Conservation (phyloP, 2,113 vertebrate species). For the Oplegnathus fasciatus region DNA sequence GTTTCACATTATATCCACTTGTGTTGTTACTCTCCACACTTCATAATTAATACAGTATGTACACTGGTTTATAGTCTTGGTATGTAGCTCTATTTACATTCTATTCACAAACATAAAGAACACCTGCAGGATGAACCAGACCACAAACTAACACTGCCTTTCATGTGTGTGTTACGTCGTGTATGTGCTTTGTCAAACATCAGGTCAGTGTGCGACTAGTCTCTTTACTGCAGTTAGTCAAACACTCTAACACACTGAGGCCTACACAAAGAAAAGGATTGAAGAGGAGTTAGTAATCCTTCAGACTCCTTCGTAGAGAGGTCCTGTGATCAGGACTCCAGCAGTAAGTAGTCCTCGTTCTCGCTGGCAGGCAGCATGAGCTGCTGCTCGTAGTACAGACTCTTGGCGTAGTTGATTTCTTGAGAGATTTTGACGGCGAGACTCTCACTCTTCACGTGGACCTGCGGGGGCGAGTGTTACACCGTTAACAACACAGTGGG, state of each 20-base stretch:
- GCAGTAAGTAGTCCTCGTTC: constrained; percentile 87
- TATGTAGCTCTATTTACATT: constrained; percentile 75
- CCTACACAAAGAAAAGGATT: constrained; percentile 10
- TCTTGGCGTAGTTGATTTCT: constrained; percentile 99
- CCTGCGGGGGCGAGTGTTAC: constrained; percentile 80
- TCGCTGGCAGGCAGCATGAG: constrained; percentile 93
- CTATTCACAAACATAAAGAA: constrained; percentile 76
- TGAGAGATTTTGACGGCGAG: constrained; percentile 95
- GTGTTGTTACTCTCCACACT: constrained; percentile 30
- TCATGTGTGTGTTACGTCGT: constrained; percentile 55
- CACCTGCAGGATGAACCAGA: too few relatives aligned
- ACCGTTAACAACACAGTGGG: neutral
- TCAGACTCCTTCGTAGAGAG: neutral
- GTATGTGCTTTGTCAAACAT: constrained; percentile 50
- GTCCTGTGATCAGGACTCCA: constrained; percentile 87
- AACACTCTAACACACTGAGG: constrained; percentile 13
- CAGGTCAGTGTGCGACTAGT: neutral
- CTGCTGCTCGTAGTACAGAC: constrained; percentile 98
- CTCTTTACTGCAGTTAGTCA: constrained; percentile 28
- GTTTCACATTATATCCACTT: constrained; percentile 69
- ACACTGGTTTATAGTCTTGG: constrained; percentile 68
- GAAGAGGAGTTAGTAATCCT: neutral
- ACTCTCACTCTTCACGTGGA: constrained; percentile 93
- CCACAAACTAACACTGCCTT: constrained; percentile 64
- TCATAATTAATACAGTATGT: constrained; percentile 68